Percentiles rank a stretch among this genome's conserved stretches.
Evolutionary conservation across 30 jellyfish, hydroid and myxozoan species (phyloP).

Genomic region (Turritopsis rubra): DNA sequence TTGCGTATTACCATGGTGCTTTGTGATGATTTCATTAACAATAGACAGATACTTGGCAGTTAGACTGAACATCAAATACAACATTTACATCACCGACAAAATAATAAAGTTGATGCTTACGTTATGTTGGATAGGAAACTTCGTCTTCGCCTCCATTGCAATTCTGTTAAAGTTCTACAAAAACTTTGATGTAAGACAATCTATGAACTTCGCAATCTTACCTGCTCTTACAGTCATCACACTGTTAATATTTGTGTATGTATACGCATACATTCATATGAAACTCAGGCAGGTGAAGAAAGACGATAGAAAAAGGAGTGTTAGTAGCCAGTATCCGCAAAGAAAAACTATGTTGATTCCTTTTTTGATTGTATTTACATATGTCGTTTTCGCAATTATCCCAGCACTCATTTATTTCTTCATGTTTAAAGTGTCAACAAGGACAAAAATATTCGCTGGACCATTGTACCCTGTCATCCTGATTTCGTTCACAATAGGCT

Average conservation of each 20-base stretch:
- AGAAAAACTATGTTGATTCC: not conserved
- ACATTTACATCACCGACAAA: not conserved
- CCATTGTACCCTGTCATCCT: not conserved
- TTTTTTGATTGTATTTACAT: not conserved
- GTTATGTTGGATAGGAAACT: not conserved
- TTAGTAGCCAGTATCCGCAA: not conserved
- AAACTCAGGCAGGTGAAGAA: not conserved
- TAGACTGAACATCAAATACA: not conserved
- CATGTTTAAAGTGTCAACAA: not conserved
- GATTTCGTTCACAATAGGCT: not conserved
- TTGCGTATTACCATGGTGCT: not conserved
- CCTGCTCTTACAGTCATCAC: not conserved
- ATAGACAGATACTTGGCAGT: slow-evolving; percentile 5
- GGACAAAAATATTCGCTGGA: not conserved
- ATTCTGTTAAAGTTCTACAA: not conserved
- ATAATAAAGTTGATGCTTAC: not conserved
- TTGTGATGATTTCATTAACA: not conserved
- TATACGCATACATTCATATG: not conserved
- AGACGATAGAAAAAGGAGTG: not conserved
- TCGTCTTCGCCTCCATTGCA: not conserved
- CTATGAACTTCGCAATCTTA: not conserved
- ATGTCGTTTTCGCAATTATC: not conserved
- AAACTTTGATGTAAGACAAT: not conserved
- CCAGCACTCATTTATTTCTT: not conserved
- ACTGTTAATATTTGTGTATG: not conserved